phyloP scores from a whole-genome alignment of 2,113 vertebrate genomes.

The Carettochelys insculpta region DNA sequence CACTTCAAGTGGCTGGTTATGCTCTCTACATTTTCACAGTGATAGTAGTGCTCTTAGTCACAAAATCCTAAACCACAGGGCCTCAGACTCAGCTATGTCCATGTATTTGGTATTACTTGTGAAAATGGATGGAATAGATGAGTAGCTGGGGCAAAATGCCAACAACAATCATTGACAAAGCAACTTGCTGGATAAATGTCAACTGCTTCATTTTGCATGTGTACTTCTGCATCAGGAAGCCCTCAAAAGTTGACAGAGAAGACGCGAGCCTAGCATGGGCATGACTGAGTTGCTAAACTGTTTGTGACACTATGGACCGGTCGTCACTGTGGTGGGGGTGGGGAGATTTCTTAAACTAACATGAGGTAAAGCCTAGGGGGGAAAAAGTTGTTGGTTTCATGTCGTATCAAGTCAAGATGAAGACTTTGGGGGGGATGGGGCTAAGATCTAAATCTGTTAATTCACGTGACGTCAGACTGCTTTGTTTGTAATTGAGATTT shows the following conservation, averaged over 20 bases:
- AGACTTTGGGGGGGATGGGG: not conserved
- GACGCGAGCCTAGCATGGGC: not conserved
- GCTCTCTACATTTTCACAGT: too few species aligned
- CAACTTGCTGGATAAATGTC: not conserved
- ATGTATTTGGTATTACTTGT: not conserved
- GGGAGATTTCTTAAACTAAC: not conserved
- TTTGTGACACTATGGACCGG: not conserved
- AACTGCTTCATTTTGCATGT: not conserved
- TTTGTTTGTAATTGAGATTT: not conserved
- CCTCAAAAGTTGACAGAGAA: not conserved
- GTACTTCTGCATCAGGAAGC: not conserved
- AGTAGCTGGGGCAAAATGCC: fast-evolving
- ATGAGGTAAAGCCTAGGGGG: not conserved
- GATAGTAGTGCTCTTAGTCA: not conserved
- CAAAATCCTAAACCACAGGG: not conserved
- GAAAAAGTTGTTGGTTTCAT: fast-evolving
- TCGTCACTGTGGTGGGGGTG: not conserved
- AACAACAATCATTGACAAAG: not conserved
- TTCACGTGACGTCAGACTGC: not conserved
- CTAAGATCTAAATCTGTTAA: not conserved
- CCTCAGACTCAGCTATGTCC: not conserved
- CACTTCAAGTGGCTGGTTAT: not conserved
- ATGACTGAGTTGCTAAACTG: not conserved
- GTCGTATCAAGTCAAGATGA: not conserved
- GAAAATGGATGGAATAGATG: not conserved